Percentiles rank a stretch among this genome's conserved stretches.
Conservation (phyloP, 2,888 invertebrate species). For the Athalia rosae region DNA sequence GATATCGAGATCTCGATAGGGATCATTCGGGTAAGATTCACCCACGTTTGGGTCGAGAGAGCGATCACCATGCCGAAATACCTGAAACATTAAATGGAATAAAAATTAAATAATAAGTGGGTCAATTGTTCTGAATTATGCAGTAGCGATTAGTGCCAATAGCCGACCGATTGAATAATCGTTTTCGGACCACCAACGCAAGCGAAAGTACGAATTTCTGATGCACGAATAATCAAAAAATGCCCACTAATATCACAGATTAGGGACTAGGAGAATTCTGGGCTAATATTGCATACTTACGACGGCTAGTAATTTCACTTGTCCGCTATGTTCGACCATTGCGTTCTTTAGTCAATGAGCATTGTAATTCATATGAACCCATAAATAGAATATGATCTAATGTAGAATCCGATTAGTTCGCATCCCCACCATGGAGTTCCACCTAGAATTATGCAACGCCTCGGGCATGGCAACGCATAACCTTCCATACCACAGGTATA, state of each 20-base stretch:
- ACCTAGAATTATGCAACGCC: no score
- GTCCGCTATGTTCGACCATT: conserved; percentile 24
- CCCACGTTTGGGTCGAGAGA: conserved; percentile 76
- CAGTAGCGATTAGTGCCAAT: not conserved
- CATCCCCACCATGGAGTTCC: no score
- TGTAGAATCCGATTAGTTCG: no score
- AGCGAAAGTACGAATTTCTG: no score
- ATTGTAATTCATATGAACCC: no score
- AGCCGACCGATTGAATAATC: not conserved
- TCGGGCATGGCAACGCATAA: no score
- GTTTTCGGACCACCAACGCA: no score
- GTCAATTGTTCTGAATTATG: not conserved
- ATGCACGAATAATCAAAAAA: not conserved
- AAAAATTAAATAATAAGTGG: not conserved
- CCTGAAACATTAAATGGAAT: conserved; percentile 68
- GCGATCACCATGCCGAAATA: conserved; percentile 84
- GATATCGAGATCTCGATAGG: conserved; percentile 74
- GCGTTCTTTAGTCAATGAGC: no score
- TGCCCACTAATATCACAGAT: not conserved
- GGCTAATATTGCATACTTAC: conserved; percentile 54
- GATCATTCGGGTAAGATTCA: conserved; percentile 77
- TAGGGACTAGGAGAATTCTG: no score
- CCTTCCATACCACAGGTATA: no score
- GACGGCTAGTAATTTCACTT: conserved; percentile 57
- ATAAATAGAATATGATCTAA: no score